Conservation (phyloP, 2,888 invertebrate genomes). For the Caradrina clavipalpis region DNA sequence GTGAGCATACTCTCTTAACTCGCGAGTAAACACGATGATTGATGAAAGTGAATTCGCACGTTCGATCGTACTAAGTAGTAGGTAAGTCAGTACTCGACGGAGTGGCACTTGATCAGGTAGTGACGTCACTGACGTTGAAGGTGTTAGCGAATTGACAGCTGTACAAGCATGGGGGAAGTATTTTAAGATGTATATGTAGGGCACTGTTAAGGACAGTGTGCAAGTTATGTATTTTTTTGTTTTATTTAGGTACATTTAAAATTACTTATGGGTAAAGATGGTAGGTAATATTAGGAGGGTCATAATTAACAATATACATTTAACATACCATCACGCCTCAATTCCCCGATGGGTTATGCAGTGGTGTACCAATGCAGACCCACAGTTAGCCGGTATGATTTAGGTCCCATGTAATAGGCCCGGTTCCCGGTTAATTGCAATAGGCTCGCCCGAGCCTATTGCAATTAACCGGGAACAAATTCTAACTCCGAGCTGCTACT, state of each 20-base stretch:
- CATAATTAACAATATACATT: no score
- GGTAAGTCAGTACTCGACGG: slow-evolving; percentile 20
- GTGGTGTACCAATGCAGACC: no score
- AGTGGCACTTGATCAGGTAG: slow-evolving; percentile 39
- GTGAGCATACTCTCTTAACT: slow-evolving; percentile 44
- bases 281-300: background rate
- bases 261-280: background rate
- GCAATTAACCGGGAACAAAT: no score
- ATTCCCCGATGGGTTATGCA: no score
- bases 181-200: slow-evolving; percentile 3
- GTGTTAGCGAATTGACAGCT: slow-evolving; percentile 38
- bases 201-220: background rate
- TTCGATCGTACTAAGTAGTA: slow-evolving; percentile 13
- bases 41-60: slow-evolving; percentile 46
- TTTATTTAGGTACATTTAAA: no score
- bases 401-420: no score
- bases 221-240: background rate
- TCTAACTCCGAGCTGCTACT: no score
- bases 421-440: no score
- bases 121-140: slow-evolving; percentile 20
- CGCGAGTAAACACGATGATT: slow-evolving; percentile 55
- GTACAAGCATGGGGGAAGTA: slow-evolving; percentile 8
- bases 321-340: no score
- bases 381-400: no score
- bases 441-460: no score